Conservation (phyloP, 2,888 invertebrate species). For the Cremastinae sp. region DNA sequence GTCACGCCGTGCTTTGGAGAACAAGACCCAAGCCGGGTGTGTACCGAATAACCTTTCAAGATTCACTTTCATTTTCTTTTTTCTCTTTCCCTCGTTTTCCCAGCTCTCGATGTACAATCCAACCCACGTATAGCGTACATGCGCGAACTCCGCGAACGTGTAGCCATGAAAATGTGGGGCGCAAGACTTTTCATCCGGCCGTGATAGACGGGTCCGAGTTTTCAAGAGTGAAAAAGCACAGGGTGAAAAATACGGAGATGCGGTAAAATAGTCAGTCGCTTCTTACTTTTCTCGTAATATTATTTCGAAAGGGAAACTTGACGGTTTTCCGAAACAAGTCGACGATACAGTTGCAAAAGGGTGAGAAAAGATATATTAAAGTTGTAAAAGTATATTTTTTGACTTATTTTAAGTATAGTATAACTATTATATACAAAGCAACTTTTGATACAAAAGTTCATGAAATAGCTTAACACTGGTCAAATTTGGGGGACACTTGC, state of each 20-base stretch:
- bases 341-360: too few relatives aligned
- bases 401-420: too few relatives aligned
- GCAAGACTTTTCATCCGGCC: constrained; percentile 40
- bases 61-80: constrained; percentile 73
- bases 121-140: constrained; percentile 12
- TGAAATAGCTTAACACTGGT: too few relatives aligned
- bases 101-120: constrained; percentile 37
- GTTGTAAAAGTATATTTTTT: too few relatives aligned
- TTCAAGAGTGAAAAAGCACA: constrained; percentile 27
- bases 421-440: too few relatives aligned
- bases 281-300: constrained; percentile 74
- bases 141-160: not conserved
- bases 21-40: constrained; percentile 58
- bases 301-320: constrained; percentile 65
- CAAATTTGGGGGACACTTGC: too few relatives aligned
- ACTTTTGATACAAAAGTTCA: too few relatives aligned
- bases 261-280: constrained; percentile 69
- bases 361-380: too few relatives aligned
- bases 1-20: constrained; percentile 68
- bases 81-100: constrained; percentile 29
- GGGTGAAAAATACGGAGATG: constrained; percentile 57
- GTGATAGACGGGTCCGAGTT: constrained; percentile 60
- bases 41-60: constrained; percentile 72
- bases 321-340: constrained; percentile 50
- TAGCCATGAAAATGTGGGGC: constrained; percentile 25